These are phyloP conservation scores for Chaetoderma sp. DNA, from an alignment of 2,888 invertebrate species.

Conservation along the genomic window DNA sequence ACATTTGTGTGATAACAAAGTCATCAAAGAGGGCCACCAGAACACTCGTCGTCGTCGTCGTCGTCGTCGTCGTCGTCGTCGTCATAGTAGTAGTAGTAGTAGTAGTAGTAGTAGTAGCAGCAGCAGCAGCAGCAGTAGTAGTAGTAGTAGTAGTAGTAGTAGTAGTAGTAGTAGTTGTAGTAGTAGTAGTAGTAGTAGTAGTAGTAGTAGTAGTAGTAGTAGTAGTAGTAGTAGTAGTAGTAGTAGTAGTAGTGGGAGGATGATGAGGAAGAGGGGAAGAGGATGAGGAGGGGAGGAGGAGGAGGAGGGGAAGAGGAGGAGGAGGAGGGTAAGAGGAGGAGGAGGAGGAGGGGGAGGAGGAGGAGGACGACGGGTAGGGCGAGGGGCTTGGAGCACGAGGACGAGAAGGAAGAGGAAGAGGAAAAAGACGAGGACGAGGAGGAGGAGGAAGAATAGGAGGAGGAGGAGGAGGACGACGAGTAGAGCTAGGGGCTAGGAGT, in stretches of 20 bases:
- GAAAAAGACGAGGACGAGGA: too few species aligned
- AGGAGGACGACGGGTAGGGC: background rate
- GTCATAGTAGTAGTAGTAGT: too few species aligned
- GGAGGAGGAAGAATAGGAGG: too few species aligned
- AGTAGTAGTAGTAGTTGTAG: background rate
- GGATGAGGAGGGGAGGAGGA: too few species aligned
- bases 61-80: too few species aligned
- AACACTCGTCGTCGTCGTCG: too few species aligned
- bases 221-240: background rate
- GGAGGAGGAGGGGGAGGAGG: background rate
- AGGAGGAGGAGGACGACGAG: too few species aligned
- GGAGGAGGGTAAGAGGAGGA: slow-evolving; percentile 1
- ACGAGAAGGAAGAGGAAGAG: background rate
- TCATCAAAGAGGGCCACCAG: too few species aligned
- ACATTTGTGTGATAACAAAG: too few species aligned
- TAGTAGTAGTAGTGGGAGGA: background rate
- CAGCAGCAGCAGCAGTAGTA: too few species aligned
- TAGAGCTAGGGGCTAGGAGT: background rate
- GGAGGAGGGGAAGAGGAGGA: slow-evolving; percentile 1
- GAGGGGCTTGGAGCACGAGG: background rate
- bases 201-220: background rate
- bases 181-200: background rate
- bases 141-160: background rate
- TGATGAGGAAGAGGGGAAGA: background rate
- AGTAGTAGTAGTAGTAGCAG: too few species aligned